Percentiles rank a stretch among this genome's conserved stretches.
phyloP scores from a whole-genome alignment of 2,888 invertebrate species.

The Scaptodrosophila latifasciaeformis region DNA sequence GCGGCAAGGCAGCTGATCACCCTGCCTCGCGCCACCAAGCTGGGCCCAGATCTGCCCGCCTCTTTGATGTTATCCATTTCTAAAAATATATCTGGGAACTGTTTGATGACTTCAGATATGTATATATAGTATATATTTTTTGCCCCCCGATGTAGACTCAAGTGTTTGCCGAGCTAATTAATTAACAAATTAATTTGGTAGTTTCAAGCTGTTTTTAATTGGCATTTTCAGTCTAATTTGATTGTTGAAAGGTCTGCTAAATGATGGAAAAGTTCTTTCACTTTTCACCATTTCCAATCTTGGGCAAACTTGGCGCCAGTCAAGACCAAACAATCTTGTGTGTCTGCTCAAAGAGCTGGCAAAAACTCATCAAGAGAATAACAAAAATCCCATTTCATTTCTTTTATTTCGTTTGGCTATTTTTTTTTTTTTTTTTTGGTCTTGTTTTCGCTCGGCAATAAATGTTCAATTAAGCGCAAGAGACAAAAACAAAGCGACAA shows the following conservation, averaged over 20 bases:
- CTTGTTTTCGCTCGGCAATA: conserved; percentile 14
- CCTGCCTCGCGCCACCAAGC: conserved; percentile 11
- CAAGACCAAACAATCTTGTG: too few species aligned
- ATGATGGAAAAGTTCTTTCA: conserved; percentile 6
- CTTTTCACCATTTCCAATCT: neutral
- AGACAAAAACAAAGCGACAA: conserved; percentile 32
- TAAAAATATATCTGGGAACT: neutral
- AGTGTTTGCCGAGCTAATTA: conserved; percentile 66
- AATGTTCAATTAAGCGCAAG: conserved; percentile 50
- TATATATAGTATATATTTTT: too few species aligned
- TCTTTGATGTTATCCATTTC: conserved; percentile 10
- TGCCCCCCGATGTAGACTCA: conserved; percentile 47
- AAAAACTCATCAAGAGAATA: conserved; percentile 12
- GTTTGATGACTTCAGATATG: too few species aligned
- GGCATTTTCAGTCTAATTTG: conserved; percentile 24
- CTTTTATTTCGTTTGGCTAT: neutral
- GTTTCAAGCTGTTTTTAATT: conserved; percentile 65
- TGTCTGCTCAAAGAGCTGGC: too few species aligned
- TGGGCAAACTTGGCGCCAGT: conserved; percentile 27
- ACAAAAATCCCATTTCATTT: neutral
- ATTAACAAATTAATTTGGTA: conserved; percentile 70
- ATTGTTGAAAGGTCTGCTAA: conserved; percentile 45
- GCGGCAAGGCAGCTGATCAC: conserved; percentile 52
- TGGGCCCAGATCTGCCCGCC: neutral
- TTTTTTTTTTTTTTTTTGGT: conserved; percentile 6